Evolutionary conservation across 2,797 vertebrate genomes (phyloP).

Genomic region (Trachops cirrhosus): DNA sequence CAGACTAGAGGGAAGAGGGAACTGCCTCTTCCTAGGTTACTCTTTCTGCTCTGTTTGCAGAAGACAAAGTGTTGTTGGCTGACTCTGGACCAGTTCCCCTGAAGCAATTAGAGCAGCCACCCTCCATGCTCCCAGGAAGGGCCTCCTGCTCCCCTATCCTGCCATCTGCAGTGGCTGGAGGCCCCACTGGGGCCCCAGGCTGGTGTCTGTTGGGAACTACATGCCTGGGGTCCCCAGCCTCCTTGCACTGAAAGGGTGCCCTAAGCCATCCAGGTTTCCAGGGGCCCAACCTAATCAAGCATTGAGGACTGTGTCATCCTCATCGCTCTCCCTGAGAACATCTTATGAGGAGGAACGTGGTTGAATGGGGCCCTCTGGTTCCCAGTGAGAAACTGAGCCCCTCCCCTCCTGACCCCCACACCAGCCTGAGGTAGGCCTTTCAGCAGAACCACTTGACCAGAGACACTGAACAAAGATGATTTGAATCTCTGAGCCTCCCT

Average conservation of each 20-base stretch:
- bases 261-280: constrained; percentile 74
- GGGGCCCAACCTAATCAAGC: constrained; percentile 79
- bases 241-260: constrained; percentile 51
- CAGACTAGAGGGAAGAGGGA: background rate
- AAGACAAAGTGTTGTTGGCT: constrained; percentile 46
- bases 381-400: constrained; percentile 68
- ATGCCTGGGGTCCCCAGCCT: background rate
- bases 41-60: constrained; percentile 15
- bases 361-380: constrained; percentile 80
- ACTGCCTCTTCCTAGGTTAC: background rate
- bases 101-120: background rate
- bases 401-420: constrained; percentile 41
- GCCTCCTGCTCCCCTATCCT: background rate
- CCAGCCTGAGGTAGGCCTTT: constrained; percentile 55
- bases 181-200: background rate
- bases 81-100: background rate
- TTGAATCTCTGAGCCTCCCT: constrained; percentile 42
- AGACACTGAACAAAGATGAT: constrained; percentile 68
- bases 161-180: background rate
- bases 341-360: constrained; percentile 78
- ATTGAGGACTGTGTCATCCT: constrained; percentile 74
- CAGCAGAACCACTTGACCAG: constrained; percentile 72
- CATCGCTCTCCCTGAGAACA: constrained; percentile 71
- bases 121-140: background rate
- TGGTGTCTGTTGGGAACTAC: background rate